Evolutionary conservation across 1,140 invertebrate species (phyloP).

Genomic region (Diachasmimorpha longicaudata): DNA sequence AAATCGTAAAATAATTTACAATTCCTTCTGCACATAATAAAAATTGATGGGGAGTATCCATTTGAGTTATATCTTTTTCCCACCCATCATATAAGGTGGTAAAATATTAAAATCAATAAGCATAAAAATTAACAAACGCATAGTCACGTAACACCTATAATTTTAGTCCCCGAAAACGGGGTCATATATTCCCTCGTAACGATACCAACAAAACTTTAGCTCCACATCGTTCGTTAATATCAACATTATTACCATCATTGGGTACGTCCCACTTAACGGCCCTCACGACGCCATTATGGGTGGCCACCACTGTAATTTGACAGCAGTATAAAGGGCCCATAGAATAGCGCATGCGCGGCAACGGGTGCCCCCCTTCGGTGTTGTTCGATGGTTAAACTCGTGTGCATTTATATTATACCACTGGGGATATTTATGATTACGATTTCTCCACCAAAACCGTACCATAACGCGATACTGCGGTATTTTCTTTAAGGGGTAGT

Average conservation of each 20-base stretch:
- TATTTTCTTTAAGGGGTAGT: not conserved
- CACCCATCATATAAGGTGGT: slow-evolving; percentile 23
- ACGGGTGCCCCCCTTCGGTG: not conserved
- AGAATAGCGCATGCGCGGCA: not conserved
- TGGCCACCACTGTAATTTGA: slow-evolving; percentile 39
- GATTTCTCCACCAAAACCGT: not conserved
- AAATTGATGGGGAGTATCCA: not conserved
- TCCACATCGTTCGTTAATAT: slow-evolving; percentile 31
- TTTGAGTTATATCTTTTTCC: not conserved
- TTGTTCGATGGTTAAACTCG: not conserved
- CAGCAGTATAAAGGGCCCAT: slow-evolving; percentile 29
- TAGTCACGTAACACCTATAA: slow-evolving; percentile 23
- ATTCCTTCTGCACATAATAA: slow-evolving; percentile 6
- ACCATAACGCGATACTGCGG: not conserved
- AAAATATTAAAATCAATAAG: slow-evolving; percentile 37
- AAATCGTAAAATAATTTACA: not conserved
- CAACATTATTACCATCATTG: slow-evolving; percentile 34
- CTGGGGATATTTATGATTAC: not conserved
- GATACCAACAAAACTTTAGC: slow-evolving; percentile 5
- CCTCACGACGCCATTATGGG: slow-evolving; percentile 32
- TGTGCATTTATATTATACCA: slow-evolving; percentile 11
- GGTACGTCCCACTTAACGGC: slow-evolving; percentile 27
- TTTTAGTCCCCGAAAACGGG: slow-evolving; percentile 8
- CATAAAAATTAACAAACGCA: slow-evolving; percentile 33
- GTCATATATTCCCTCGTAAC: not conserved